Conservation (phyloP, 37 sponge, comb jelly and placozoan genomes). For the Bolinopsis microptera region DNA sequence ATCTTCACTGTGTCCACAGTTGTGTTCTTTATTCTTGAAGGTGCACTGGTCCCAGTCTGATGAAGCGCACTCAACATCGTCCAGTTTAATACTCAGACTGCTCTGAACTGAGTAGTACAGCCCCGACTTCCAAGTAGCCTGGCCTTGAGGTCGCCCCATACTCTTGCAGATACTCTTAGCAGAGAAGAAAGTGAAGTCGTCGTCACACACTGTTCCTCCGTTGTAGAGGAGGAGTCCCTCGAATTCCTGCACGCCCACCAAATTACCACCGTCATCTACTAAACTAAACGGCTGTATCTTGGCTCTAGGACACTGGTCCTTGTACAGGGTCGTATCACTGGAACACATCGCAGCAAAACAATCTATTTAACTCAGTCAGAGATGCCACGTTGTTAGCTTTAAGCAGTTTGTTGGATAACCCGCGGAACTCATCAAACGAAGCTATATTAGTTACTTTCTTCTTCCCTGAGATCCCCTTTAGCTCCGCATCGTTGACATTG, state of each 20-base stretch:
- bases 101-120: background rate
- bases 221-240: background rate
- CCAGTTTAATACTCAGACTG: background rate
- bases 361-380: background rate
- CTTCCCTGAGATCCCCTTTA: conserved; percentile 24
- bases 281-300: background rate
- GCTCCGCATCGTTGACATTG: background rate
- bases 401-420: background rate
- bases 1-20: background rate
- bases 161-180: background rate
- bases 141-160: background rate
- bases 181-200: background rate
- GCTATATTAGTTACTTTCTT: background rate
- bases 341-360: background rate
- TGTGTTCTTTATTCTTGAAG: background rate
- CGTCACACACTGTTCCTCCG: background rate
- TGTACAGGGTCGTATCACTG: background rate
- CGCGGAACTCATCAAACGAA: conserved; percentile 29
- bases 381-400: background rate
- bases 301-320: background rate
- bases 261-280: background rate
- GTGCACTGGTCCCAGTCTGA: background rate
- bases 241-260: background rate
- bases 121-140: background rate
- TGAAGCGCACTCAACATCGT: background rate